A percentile compares a stretch with the other conserved stretches of the same genome.
Conservation (phyloP, 2,888 invertebrate species). For the Dorcus parallelipipedus region DNA sequence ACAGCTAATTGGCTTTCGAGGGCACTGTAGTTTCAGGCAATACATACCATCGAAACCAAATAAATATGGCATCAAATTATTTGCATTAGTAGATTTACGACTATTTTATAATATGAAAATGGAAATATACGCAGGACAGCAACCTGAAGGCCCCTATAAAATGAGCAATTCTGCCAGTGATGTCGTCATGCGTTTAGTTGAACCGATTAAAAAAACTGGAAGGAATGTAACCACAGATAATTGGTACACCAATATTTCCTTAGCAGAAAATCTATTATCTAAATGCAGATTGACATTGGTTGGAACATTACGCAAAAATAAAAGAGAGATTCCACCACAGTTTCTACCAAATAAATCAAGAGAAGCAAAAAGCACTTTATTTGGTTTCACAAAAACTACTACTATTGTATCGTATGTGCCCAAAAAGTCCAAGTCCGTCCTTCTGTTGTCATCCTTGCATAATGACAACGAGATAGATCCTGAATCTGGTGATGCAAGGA, state of each 20-base stretch:
- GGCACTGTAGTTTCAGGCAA: constrained; percentile 14
- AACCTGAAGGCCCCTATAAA: constrained; percentile 19
- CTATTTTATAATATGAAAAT: constrained; percentile 18
- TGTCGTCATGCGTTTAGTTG: too few species aligned
- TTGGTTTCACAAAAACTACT: too few species aligned
- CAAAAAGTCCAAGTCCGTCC: constrained; percentile 23
- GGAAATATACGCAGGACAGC: constrained; percentile 19
- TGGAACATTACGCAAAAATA: constrained; percentile 19
- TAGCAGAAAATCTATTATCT: neutral
- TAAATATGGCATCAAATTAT: constrained; percentile 19
- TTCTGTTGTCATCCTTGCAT: constrained; percentile 27
- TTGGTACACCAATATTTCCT: too few species aligned
- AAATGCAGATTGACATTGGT: constrained; percentile 14
- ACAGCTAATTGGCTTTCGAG: neutral
- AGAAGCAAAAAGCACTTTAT: constrained; percentile 1
- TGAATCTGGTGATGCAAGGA: constrained; percentile 21
- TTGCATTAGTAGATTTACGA: constrained; percentile 18
- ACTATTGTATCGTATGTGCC: too few species aligned
- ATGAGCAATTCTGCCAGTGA: neutral
- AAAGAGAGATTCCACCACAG: constrained; percentile 18
- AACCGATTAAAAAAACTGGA: too few species aligned
- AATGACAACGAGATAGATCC: constrained; percentile 24
- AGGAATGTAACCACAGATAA: too few species aligned
- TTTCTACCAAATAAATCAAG: constrained; percentile 17
- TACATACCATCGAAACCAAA: constrained; percentile 18